Evolutionary conservation across 2,888 invertebrate genomes (phyloP), one percentile per base, ranked within the genome.

Genomic region (Zaprionus lineosus): DNA sequence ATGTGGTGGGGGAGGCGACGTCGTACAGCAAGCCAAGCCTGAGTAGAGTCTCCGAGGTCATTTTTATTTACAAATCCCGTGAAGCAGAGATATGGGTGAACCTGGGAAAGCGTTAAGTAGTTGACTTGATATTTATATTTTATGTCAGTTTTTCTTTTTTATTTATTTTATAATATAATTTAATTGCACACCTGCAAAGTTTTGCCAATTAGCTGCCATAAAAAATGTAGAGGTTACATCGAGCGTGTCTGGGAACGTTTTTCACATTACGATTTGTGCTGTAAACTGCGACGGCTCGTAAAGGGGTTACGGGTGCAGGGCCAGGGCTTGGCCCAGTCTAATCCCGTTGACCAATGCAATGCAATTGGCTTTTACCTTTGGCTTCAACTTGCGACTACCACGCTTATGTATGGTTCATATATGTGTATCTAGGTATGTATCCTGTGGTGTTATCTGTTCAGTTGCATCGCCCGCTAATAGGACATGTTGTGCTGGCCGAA

Each of bases 381-480:
- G 28, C 16, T 29, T 44, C n/a, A n/a, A n/a, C n/a, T n/a, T n/a
- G n/a, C n/a, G n/a, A n/a, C n/a, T n/a, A n/a, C n/a, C n/a, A n/a
- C n/a, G n/a, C n/a, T n/a, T n/a, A n/a, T n/a, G n/a, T n/a, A n/a
- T n/a, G n/a, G n/a, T n/a, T n/a, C n/a, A 15, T 14, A 14, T 26
- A 14, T 40, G 1, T 41, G n/a, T 31, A 8, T 4, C 9, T 21
- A 9, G 21, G 8, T 19, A 24, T 15, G 19, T 21, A 12, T 19
- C 4, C 29, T 47, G 21, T 56, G 55, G 29, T 67, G 56, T 74
- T 79, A 79, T 83, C 79, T 74, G 48, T 37, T 58, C 33, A 33
- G 44, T 39, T 57, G 70, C 75, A 81, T 73, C 77, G 77, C n/a
- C n/a, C n/a, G n/a, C 63, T 50, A 55, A 56, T 56, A 56, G 55